A percentile compares a stretch with the other conserved stretches of the same genome.
Conservation (phyloP, 1,140 invertebrate genomes). For the Lasioglossum baleicum region DNA sequence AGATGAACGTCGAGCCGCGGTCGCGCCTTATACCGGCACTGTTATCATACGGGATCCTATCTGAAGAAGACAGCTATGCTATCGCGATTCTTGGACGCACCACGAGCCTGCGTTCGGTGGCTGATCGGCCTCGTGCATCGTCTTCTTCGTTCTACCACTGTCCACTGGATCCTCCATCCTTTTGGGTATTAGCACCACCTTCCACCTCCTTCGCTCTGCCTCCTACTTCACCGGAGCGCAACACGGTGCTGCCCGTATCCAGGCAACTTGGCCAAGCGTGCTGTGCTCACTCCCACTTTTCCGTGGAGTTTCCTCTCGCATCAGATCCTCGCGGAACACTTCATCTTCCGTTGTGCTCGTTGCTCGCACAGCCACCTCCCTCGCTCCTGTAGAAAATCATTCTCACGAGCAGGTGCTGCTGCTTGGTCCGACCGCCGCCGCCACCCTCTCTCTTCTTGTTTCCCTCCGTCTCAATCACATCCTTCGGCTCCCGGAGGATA, state of each 20-base stretch:
- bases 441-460: too few relatives aligned
- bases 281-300: slow-evolving; percentile 45
- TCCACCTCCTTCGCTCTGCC: slow-evolving; percentile 49
- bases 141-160: slow-evolving; percentile 58
- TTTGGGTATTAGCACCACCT: slow-evolving; percentile 50
- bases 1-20: background rate
- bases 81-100: slow-evolving; percentile 55
- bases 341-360: slow-evolving; percentile 10
- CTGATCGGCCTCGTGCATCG: slow-evolving; percentile 50
- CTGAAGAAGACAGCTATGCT: slow-evolving; percentile 16
- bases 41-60: slow-evolving; percentile 11
- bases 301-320: slow-evolving; percentile 28
- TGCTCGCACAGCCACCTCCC: background rate
- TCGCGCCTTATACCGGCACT: background rate
- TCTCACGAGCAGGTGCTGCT: background rate
- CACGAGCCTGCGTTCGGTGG: slow-evolving; percentile 53
- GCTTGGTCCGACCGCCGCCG: too few relatives aligned
- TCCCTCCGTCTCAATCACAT: too few relatives aligned
- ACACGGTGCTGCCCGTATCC: slow-evolving; percentile 62
- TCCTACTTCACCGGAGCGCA: slow-evolving; percentile 61
- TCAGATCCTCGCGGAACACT: slow-evolving; percentile 26
- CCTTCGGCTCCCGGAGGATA: too few relatives aligned
- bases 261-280: slow-evolving; percentile 62
- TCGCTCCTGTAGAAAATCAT: slow-evolving; percentile 24
- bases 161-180: slow-evolving; percentile 56